Conservation (phyloP, 1,140 invertebrate genomes). For the Diorhabda sublineata region DNA sequence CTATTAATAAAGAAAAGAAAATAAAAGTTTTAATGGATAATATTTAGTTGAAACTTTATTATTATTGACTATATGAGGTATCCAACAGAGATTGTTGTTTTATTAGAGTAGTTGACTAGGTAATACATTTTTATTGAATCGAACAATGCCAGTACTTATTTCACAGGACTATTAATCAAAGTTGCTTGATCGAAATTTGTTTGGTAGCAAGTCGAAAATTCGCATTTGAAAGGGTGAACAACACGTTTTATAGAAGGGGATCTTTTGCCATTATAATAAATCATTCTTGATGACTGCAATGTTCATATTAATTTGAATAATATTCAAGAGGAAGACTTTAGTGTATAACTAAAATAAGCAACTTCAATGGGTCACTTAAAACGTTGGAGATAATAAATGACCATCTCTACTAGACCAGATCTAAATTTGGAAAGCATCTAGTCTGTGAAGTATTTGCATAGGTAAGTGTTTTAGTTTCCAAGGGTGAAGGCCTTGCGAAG, state of each 20-base stretch:
- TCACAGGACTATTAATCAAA: conserved; percentile 3
- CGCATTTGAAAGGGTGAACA: conserved; percentile 12
- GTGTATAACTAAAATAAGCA: background rate
- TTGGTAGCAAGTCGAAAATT: conserved; percentile 11
- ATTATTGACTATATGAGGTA: too few relatives aligned
- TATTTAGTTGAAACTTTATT: too few relatives aligned
- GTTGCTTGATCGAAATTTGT: conserved; percentile 12
- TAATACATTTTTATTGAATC: background rate
- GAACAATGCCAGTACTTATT: background rate
- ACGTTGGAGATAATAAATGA: too few relatives aligned
- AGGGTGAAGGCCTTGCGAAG: too few relatives aligned
- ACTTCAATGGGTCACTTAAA: too few relatives aligned
- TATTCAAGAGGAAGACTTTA: background rate
- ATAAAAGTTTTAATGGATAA: too few relatives aligned
- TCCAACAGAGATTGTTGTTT: background rate
- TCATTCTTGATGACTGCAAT: conserved; percentile 11
- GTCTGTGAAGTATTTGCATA: too few relatives aligned
- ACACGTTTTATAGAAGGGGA: conserved; percentile 10
- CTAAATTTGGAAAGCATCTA: too few relatives aligned
- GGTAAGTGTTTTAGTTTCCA: too few relatives aligned
- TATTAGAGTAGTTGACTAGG: background rate
- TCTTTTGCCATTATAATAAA: conserved; percentile 9
- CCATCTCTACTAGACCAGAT: too few relatives aligned
- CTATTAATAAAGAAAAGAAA: too few relatives aligned
- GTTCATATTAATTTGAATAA: conserved; percentile 11